Evolutionary conservation across 2,797 vertebrate species (phyloP).

Genomic region (Ambastaia sidthimunki): DNA sequence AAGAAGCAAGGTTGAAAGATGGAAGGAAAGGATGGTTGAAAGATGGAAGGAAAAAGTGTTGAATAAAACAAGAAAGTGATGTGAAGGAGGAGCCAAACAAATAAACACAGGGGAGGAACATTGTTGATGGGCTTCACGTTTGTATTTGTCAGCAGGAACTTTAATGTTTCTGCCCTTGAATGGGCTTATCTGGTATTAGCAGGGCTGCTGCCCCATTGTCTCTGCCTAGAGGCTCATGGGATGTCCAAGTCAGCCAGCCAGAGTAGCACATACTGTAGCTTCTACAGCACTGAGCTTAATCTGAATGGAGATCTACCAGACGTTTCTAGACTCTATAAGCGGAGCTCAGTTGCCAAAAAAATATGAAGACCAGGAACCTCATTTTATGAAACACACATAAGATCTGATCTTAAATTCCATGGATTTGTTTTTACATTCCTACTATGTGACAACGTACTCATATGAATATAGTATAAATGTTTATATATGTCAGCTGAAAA

Average conservation of each 20-base stretch:
- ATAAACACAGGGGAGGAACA: conserved; percentile 29
- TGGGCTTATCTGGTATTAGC: conserved; percentile 57
- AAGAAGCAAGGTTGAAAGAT: conserved; percentile 6
- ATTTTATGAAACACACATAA: too few relatives aligned
- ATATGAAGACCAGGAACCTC: neutral
- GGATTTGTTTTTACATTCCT: neutral
- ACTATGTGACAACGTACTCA: too few relatives aligned
- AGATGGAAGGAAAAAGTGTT: conserved; percentile 2
- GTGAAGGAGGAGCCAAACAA: conserved; percentile 2
- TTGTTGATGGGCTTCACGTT: conserved; percentile 55
- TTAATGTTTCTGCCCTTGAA: conserved; percentile 55
- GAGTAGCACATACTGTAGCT: neutral
- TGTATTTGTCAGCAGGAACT: conserved; percentile 57
- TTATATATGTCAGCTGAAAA: too few relatives aligned
- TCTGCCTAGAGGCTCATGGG: conserved; percentile 48
- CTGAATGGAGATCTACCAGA: conserved; percentile 23
- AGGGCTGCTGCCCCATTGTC: conserved; percentile 38
- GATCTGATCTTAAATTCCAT: neutral
- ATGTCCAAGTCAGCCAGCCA: conserved; percentile 38
- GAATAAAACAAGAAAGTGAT: conserved; percentile 15
- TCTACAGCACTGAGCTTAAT: conserved; percentile 36
- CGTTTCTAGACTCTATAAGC: conserved; percentile 1
- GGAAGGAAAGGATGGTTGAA: neutral
- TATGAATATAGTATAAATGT: too few relatives aligned
- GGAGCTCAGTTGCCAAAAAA: neutral